Evolutionary conservation across 1,140 invertebrate genomes (phyloP), one percentile per base, ranked within the genome.

Genomic region (Drosophila sechellia): DNA sequence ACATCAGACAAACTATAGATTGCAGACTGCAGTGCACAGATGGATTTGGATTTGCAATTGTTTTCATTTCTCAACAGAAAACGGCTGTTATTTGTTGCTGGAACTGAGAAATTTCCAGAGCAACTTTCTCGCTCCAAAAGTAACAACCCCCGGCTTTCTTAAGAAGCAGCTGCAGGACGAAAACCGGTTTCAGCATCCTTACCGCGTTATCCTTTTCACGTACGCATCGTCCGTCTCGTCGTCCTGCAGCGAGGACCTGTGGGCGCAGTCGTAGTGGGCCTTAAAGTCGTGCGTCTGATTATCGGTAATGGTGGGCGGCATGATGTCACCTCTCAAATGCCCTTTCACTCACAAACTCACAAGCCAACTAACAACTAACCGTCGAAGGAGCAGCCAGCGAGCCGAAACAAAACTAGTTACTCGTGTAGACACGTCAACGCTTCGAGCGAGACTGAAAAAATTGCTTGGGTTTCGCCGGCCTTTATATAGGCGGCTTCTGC

Each of bases 231-330:
- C 83, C 5, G 34, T 37, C 31, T 85, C 78, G 12, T 80, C 77
- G 39, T 81, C 89, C 77, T 85, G 77, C 43, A 64, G 55, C 60
- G 61, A 53, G 45, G 71, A 55, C 35, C 53, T 72, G 39, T 81
- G 78, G 17, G 58, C 65, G 27, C 55, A 58, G 8, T 81, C 80
- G 43, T 68, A 81, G 48, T 77, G 81, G 4, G 31, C 46, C 59
- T 90, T 90, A 6, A 80, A 90, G 34, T 80, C 79, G 35, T 90
- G 83, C 43, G 68, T 39, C 40, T 61, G 49, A 53, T 58, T 81
- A 13, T 58, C 76, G 3, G 79, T 83, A n/a, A 81, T 85, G 27
- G 87, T 90, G 31, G 89, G 89, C 40, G 89, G 75, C 89, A 83
- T 90, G 69, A 89, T 89, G 76, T 78, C 84, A 87, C 52, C 53